A percentile compares a stretch with the other conserved stretches of the same genome.
Conservation (phyloP, 2,113 vertebrate species). For the Andinoacara biseriatus region DNA sequence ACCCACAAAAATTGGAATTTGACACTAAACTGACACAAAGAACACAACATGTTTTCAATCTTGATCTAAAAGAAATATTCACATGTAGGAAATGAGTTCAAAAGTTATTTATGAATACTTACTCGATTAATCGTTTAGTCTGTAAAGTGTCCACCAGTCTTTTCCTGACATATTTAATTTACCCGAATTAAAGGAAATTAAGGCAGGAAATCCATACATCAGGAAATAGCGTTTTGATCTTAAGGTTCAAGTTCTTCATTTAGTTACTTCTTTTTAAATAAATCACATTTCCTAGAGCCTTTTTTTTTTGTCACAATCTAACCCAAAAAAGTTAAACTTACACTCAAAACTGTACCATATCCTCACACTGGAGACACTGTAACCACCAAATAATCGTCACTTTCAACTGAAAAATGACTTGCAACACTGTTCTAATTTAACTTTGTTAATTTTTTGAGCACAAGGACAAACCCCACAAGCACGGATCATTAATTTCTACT, state of each 20-base stretch:
- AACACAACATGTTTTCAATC: slow-evolving; percentile 21
- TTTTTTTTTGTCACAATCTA: not conserved
- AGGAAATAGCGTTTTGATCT: not conserved
- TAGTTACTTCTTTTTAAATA: not conserved
- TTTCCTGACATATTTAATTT: not conserved
- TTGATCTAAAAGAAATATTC: slow-evolving; percentile 24
- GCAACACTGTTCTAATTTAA: not conserved
- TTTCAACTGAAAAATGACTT: not conserved
- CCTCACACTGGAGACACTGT: not conserved
- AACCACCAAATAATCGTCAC: not conserved
- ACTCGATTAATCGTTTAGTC: not conserved
- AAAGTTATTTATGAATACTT: not conserved
- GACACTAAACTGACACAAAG: slow-evolving; percentile 55
- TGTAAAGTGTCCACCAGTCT: not conserved
- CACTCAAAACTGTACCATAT: not conserved
- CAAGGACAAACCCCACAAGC: not conserved
- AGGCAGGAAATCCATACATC: not conserved
- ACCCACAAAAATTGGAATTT: slow-evolving; percentile 20
- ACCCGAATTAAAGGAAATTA: not conserved
- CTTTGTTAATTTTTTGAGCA: not conserved
- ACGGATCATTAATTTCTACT: not conserved
- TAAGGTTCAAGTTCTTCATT: not conserved
- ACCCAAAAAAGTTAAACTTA: not conserved
- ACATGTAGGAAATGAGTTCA: not conserved
- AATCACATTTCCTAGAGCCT: not conserved